Conservation (phyloP, 53 echinoderm and acorn worm genomes). For the Patiria pectinifera region DNA sequence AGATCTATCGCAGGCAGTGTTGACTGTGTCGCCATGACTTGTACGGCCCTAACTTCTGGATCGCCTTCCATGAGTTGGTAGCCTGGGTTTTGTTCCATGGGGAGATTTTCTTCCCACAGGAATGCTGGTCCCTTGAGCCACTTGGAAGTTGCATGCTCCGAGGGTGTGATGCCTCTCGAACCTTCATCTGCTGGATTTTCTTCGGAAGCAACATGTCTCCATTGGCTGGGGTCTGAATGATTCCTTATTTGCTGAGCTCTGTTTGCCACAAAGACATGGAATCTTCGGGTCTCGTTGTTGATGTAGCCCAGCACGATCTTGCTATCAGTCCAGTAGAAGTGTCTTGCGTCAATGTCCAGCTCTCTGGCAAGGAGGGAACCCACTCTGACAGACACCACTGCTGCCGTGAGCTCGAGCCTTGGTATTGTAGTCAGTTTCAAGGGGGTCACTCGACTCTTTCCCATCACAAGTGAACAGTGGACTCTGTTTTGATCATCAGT, state of each 20-base stretch:
- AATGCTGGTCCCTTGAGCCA: conserved; percentile 35
- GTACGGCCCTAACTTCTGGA: conserved; percentile 59
- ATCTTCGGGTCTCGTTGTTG: conserved; percentile 20
- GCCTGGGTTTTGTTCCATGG: not conserved
- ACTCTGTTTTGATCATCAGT: conserved; percentile 20
- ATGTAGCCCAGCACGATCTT: conserved; percentile 62
- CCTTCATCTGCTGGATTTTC: conserved; percentile 47
- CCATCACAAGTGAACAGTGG: conserved; percentile 48
- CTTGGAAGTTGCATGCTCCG: not conserved
- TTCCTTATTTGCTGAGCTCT: conserved; percentile 45
- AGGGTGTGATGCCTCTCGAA: conserved; percentile 29
- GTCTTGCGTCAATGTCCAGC: not conserved
- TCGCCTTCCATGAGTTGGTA: conserved; percentile 23
- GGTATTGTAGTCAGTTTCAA: conserved; percentile 50
- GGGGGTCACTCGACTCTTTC: conserved; percentile 61
- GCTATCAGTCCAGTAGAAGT: conserved; percentile 57
- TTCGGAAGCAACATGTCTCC: conserved; percentile 36
- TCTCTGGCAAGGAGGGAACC: conserved; percentile 8
- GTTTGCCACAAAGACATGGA: conserved; percentile 61
- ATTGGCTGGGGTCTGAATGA: not conserved
- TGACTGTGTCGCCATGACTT: not conserved
- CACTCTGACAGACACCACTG: conserved; percentile 43
- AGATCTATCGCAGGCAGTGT: not conserved
- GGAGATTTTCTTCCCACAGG: conserved; percentile 21
- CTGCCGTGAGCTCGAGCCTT: conserved; percentile 59